Evolutionary conservation across 1,140 invertebrate species (phyloP), one percentile per base, ranked within the genome.

Genomic region (Doryteuthis pealeii): DNA sequence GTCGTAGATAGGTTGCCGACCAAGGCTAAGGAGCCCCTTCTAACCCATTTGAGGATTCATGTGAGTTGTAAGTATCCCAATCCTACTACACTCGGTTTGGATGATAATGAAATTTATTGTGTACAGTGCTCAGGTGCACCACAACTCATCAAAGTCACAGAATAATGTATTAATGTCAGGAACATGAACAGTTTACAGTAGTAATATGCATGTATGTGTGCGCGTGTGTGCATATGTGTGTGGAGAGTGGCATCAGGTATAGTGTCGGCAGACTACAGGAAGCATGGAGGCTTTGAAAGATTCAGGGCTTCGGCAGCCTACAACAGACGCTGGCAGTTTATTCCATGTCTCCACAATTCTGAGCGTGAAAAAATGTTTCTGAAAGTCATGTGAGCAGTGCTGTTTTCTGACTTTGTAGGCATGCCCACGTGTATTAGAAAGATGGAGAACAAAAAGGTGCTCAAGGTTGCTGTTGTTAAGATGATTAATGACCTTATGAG

Each of bases 101-200:
- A 58, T 58, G 15, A 58, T 58, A 58, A 58, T 58, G 54, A 58
- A 28, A 58, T 58, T 6, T n/a, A 4, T 58, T 58, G 54, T 58
- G 26, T 58, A 58, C 54, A 58, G 54, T 18, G 54, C 54, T 58
- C 54, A 58, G 54, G 54, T 58, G 54, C 54, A 58, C 54, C 15
- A 58, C 54, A 58, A 58, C 54, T 58, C 26, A 28, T 58, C 54
- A 58, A 58, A 58, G 15, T 3, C 15, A 28, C 54, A 28, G 26
- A 2, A 58, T n/a, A 58, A 4, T 58, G 15, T 4, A 58, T 58
- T 58, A 58, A 58, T 58, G 54, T 58, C 15, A 58, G 54, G 26
- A 4, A 58, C 4, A 58, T n/a, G n/a, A n/a, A n/a, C n/a, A n/a
- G n/a, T n/a, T n/a, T n/a, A n/a, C n/a, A n/a, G n/a, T n/a, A n/a